Evolutionary conservation across 2,113 vertebrate species (phyloP), one percentile per base, ranked within the genome.

Genomic region (Orycteropus afer): DNA sequence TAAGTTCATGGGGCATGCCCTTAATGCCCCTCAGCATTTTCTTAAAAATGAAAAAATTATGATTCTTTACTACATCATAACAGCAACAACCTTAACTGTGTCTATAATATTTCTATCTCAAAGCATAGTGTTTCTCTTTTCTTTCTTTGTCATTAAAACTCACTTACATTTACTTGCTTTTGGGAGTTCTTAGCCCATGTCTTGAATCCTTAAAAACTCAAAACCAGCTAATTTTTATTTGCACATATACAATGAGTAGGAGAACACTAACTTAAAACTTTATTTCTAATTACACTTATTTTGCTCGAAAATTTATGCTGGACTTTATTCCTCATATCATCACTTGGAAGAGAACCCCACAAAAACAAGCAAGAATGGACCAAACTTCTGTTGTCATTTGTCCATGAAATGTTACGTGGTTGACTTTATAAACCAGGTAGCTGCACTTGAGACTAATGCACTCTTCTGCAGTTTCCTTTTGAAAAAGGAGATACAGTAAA

Each of bases 181-280:
- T 85, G 57, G 63, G 51, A 3, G 95, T 94, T 90, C 49, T 92
- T 84, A 12, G 8, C 34, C 78, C 81, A 65, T 34, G 7, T 3
- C 57, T 73, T 92, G n/a, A 81, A 90, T 67, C 45, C 9, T 51
- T 84, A 86, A 73, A 91, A 94, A 59, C 69, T 90, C 14, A 86
- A 15, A 57, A 82, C n/a, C 4, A 89, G 65, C 8, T 53, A 45
- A 40, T 80, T 40, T 71, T 71, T 95, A 81, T 87, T 89, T 85
- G 18, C 40, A 49, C 1, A 55, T 89, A 47, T 53, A 11, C 81
- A 17, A 82, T 86, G 40, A 85, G 2, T 81, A 63, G 57, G 37
- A 61, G 27, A 93, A 76, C 2, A 40, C 9, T 53, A 78, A 63
- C 23, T 83, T 87, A 91, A 90, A 79, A 91, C 32, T 51, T 90